phyloP scores from a whole-genome alignment of 1,140 invertebrate species.

The Dufourea novaeangliae region DNA sequence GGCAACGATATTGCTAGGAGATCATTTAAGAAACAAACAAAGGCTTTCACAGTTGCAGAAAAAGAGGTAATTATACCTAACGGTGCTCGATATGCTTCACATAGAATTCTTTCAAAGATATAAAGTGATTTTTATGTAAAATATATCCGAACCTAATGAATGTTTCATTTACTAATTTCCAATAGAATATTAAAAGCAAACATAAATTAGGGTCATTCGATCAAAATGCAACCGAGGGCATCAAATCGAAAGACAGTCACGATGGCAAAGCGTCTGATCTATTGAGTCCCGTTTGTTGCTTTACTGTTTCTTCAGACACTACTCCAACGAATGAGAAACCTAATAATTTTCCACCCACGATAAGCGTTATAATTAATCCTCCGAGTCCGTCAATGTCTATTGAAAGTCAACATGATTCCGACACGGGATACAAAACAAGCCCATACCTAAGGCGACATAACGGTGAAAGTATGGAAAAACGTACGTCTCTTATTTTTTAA shows the following conservation, averaged over 20 bases:
- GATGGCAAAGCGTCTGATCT: conserved; percentile 63
- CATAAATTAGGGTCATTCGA: conserved; percentile 17
- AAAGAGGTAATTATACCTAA: conserved; percentile 27
- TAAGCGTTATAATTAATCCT: conserved; percentile 78
- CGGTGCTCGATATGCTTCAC: background rate
- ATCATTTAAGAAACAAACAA: conserved; percentile 84
- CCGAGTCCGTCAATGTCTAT: conserved; percentile 79
- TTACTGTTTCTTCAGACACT: conserved; percentile 68
- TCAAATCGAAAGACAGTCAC: conserved; percentile 38
- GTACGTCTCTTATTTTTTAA: conserved; percentile 60
- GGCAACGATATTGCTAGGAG: conserved; percentile 90
- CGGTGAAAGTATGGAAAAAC: conserved; percentile 76
- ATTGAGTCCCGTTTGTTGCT: conserved; percentile 73
- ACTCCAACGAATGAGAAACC: conserved; percentile 65
- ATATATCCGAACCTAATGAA: background rate
- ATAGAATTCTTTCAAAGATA: background rate
- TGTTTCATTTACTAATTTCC: background rate
- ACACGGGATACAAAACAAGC: conserved; percentile 61
- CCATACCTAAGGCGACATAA: conserved; percentile 66
- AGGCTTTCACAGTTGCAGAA: conserved; percentile 43
- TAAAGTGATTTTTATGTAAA: background rate
- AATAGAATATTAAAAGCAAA: conserved; percentile 31
- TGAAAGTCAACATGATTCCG: conserved; percentile 75
- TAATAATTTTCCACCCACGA: conserved; percentile 74
- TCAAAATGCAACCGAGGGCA: background rate